Evolutionary conservation across 2,113 vertebrate species (phyloP).

Genomic region (Uria aalge): DNA sequence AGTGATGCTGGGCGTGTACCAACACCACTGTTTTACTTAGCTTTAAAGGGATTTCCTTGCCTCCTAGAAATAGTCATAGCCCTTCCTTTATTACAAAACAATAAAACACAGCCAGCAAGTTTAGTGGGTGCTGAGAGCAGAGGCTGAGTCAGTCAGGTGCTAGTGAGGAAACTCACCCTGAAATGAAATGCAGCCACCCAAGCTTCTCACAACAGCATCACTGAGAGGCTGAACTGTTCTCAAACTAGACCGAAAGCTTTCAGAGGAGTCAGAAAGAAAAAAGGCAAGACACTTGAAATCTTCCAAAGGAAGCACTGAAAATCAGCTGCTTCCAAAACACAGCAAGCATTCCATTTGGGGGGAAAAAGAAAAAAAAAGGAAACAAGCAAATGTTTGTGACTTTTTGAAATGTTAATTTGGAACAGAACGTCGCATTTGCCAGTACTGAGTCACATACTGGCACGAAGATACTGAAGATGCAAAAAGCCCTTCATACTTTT

Average conservation of each 20-base stretch:
- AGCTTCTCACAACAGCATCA: not conserved
- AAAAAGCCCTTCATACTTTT: not conserved
- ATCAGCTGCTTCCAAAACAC: not conserved
- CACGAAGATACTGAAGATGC: not conserved
- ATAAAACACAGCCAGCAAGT: not conserved
- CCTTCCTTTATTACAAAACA: conserved; percentile 62
- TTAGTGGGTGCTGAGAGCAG: not conserved
- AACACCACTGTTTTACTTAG: conserved; percentile 54
- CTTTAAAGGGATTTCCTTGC: conserved; percentile 40
- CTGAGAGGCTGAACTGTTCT: fast-evolving
- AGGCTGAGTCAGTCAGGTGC: not conserved
- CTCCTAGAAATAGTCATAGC: conserved; percentile 54
- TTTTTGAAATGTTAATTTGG: not conserved
- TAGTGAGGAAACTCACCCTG: not conserved
- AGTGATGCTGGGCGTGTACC: not conserved
- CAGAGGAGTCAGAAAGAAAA: not conserved
- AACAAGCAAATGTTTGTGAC: not conserved
- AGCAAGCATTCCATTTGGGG: not conserved
- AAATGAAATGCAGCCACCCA: not conserved
- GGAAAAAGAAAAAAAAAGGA: no score
- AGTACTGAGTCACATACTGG: not conserved
- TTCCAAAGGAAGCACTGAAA: not conserved
- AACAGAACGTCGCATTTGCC: not conserved
- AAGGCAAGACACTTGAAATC: not conserved
- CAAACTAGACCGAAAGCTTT: not conserved